Conservation (phyloP, 2,888 invertebrate genomes). For the Anoncus sp. region DNA sequence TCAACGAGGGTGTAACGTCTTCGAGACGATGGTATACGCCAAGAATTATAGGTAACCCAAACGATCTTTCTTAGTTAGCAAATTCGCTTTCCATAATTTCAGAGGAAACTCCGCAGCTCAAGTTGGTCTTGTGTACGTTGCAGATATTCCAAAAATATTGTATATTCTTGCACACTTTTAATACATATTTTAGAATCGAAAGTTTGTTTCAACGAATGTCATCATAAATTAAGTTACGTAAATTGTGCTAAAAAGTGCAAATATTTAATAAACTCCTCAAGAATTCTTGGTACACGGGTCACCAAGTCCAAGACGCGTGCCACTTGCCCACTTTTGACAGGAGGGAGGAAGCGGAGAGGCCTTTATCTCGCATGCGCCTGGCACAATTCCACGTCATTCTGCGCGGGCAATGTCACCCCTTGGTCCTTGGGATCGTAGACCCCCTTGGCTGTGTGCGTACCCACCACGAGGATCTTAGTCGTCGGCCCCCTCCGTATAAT, state of each 20-base stretch:
- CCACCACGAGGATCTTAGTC: constrained; percentile 64
- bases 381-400: constrained; percentile 74
- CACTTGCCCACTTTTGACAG: constrained; percentile 78
- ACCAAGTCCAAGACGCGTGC: constrained; percentile 76
- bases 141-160: background rate
- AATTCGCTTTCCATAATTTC: too few relatives aligned
- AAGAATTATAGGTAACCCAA: background rate
- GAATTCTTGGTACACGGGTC: constrained; percentile 76
- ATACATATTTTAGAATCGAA: too few relatives aligned
- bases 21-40: background rate
- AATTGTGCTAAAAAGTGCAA: constrained; percentile 3
- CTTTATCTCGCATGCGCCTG: constrained; percentile 68
- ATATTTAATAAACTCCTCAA: constrained; percentile 65
- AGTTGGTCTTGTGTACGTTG: background rate
- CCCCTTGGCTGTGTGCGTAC: constrained; percentile 5
- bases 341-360: too few relatives aligned
- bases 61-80: too few relatives aligned
- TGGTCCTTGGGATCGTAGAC: constrained; percentile 49
- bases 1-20: background rate
- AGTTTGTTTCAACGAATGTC: too few relatives aligned
- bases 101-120: too few relatives aligned
- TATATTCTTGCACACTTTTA: too few relatives aligned
- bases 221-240: too few relatives aligned
- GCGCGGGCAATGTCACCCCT: constrained; percentile 62
- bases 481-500: constrained; percentile 66